These are phyloP conservation scores for Onthophagus sagittarius DNA, from an alignment of 2,888 invertebrate genomes.

Conservation along the genomic window DNA sequence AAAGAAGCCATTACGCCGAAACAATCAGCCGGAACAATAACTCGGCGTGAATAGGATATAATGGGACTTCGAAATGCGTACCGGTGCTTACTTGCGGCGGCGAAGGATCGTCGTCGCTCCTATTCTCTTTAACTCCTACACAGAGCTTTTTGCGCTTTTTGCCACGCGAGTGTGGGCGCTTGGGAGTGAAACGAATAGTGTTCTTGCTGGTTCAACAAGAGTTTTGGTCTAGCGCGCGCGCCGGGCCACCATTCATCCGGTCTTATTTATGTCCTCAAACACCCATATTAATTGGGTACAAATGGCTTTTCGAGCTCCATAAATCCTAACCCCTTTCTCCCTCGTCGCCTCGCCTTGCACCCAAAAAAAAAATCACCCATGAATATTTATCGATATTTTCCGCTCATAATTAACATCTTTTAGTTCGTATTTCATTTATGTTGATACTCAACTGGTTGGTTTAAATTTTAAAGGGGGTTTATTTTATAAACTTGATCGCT, in stretches of 20 bases:
- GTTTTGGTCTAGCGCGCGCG: not conserved
- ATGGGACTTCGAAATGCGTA: not conserved
- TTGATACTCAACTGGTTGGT: not conserved
- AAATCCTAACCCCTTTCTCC: not conserved
- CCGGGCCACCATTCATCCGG: not conserved
- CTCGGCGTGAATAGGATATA: not conserved
- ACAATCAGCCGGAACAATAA: not conserved
- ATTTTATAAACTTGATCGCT: not conserved
- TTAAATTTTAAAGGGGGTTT: too few species aligned
- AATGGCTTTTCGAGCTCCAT: slow-evolving; percentile 5
- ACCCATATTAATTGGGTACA: slow-evolving; percentile 12
- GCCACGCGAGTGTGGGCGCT: not conserved
- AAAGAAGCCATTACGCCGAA: not conserved
- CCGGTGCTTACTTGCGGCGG: not conserved
- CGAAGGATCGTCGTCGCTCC: not conserved
- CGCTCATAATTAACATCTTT: not conserved
- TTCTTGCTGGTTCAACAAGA: not conserved
- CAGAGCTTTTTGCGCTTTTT: not conserved
- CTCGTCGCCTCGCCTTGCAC: not conserved
- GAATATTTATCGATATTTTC: not conserved
- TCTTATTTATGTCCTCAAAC: slow-evolving; percentile 10
- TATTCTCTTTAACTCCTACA: not conserved
- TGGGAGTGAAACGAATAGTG: not conserved
- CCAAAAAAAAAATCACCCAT: not conserved
- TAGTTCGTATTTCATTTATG: not conserved